Evolutionary conservation across 2,888 invertebrate genomes (phyloP).

Genomic region (Muscina levida): DNA sequence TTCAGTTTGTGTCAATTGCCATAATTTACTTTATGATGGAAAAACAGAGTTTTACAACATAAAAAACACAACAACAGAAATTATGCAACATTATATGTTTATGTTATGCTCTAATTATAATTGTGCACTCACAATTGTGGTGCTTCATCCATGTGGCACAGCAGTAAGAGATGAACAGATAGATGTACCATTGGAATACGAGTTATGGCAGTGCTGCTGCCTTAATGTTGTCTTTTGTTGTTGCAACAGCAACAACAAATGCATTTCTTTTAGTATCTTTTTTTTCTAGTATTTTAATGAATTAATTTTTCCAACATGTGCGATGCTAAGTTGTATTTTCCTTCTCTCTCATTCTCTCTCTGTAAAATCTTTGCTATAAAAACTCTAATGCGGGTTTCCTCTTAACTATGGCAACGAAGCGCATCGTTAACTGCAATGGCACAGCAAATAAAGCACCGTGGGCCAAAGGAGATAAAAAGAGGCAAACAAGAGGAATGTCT

Average conservation of each 20-base stretch:
- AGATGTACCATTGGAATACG: too few relatives aligned
- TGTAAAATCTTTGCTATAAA: background rate
- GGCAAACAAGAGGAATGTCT: too few relatives aligned
- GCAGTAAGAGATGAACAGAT: too few relatives aligned
- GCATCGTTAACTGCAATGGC: background rate
- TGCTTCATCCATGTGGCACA: background rate
- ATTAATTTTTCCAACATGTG: slow-evolving; percentile 19
- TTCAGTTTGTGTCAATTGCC: background rate
- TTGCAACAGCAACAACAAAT: too few relatives aligned
- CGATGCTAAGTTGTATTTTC: background rate
- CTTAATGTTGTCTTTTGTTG: background rate
- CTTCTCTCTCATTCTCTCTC: background rate
- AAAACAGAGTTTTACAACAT: background rate
- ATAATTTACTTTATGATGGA: background rate
- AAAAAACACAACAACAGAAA: background rate
- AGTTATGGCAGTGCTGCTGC: background rate
- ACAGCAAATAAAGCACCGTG: background rate
- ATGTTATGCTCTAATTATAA: slow-evolving; percentile 48
- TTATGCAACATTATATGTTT: slow-evolving; percentile 38
- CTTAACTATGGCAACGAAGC: slow-evolving; percentile 39
- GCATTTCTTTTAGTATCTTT: slow-evolving; percentile 3
- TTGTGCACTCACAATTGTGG: slow-evolving; percentile 13
- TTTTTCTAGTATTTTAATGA: background rate
- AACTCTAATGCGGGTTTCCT: slow-evolving; percentile 18
- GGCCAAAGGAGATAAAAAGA: background rate